phyloP scores from a whole-genome alignment of 2,797 vertebrate species.

The Halcyon badia region DNA sequence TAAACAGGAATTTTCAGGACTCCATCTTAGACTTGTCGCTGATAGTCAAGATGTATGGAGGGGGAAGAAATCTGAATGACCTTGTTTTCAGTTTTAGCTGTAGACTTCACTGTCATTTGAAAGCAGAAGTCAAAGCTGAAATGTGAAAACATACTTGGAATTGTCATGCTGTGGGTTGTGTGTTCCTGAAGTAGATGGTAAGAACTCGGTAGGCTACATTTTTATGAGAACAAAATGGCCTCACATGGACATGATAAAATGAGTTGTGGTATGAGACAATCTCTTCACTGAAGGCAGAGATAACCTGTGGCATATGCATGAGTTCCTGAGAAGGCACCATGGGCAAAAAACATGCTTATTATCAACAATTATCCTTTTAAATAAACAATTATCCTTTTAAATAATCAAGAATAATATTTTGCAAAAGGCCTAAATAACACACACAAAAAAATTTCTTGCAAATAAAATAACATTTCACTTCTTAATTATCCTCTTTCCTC shows the following conservation, averaged over 20 bases:
- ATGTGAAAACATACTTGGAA: background rate
- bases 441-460: background rate
- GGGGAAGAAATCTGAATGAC: background rate
- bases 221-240: background rate
- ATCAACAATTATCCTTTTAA: no score
- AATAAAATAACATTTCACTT: background rate
- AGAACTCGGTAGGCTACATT: background rate
- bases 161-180: background rate
- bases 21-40: background rate
- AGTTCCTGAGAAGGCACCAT: background rate
- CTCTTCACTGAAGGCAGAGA: background rate
- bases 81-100: background rate
- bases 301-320: background rate
- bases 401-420: background rate
- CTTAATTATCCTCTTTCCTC: background rate
- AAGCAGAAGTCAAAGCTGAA: slow-evolving; percentile 4
- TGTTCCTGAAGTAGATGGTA: background rate
- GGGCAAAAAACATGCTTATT: background rate
- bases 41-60: background rate
- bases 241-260: background rate
- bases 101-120: background rate
- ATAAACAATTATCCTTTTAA: background rate
- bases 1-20: background rate
- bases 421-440: background rate
- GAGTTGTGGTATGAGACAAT: background rate